Evolutionary conservation across 35 echinoderm and acorn worm genomes (phyloP).

Genomic region (Strongylocentrotus purpuratus): DNA sequence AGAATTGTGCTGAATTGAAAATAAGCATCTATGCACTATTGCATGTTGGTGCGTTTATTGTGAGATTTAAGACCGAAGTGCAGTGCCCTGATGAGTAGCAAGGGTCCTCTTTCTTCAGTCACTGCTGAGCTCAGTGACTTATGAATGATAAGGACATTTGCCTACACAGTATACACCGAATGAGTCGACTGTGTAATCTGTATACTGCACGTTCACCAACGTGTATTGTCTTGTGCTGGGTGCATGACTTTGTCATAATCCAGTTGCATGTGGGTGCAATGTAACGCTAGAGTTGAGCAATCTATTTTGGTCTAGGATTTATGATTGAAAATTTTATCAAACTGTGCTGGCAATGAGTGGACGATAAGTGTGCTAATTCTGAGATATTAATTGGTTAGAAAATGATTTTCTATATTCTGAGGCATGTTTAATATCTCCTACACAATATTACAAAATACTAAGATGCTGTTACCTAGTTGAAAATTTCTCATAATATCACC

Average conservation of each 20-base stretch:
- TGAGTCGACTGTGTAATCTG: neutral
- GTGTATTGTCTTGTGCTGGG: neutral
- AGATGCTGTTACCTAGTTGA: no score
- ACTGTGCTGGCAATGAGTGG: neutral
- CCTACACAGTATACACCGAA: neutral
- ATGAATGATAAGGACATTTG: neutral
- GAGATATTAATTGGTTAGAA: neutral
- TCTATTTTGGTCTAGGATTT: neutral
- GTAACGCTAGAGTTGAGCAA: neutral
- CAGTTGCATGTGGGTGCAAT: neutral
- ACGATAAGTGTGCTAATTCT: neutral
- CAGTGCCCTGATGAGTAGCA: neutral
- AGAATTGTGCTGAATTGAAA: neutral
- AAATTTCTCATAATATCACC: neutral
- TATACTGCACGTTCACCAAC: neutral
- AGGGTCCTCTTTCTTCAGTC: neutral
- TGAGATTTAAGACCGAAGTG: neutral
- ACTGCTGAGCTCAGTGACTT: neutral
- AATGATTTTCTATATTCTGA: neutral
- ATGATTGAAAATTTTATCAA: neutral
- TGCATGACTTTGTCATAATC: neutral
- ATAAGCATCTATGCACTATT: neutral
- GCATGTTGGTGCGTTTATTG: neutral
- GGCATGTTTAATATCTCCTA: neutral
- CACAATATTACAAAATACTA: neutral